phyloP scores from a whole-genome alignment of 2,113 vertebrate species.

The Epinephelus lanceolatus region DNA sequence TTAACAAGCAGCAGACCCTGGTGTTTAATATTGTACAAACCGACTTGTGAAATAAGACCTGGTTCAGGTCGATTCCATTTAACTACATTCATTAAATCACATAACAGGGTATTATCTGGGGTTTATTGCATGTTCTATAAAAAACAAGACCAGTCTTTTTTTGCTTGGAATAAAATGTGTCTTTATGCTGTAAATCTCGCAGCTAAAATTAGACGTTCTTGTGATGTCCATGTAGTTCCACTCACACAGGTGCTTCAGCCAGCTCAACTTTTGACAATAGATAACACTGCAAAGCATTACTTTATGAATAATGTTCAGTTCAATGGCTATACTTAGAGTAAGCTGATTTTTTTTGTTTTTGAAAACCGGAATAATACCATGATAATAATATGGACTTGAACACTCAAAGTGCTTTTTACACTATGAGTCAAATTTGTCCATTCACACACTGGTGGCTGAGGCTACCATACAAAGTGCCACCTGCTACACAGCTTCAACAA shows the following conservation, averaged over 20 bases:
- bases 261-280: background rate
- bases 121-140: background rate
- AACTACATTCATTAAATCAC: background rate
- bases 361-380: background rate
- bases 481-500: too few relatives aligned
- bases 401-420: too few relatives aligned
- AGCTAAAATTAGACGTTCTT: background rate
- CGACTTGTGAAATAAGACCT: background rate
- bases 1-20: background rate
- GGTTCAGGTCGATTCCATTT: background rate
- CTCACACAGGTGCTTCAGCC: background rate
- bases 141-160: background rate
- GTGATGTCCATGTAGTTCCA: background rate
- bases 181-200: background rate
- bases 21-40: conserved; percentile 4
- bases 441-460: too few relatives aligned
- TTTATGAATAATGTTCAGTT: background rate
- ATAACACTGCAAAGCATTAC: background rate
- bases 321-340: background rate
- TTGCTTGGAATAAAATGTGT: background rate
- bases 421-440: too few relatives aligned
- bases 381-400: background rate
- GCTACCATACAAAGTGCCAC: too few relatives aligned
- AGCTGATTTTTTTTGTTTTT: background rate
- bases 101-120: background rate